phyloP scores from a whole-genome alignment of 2,888 invertebrate species.

The Nephrocerus scutellatus region DNA sequence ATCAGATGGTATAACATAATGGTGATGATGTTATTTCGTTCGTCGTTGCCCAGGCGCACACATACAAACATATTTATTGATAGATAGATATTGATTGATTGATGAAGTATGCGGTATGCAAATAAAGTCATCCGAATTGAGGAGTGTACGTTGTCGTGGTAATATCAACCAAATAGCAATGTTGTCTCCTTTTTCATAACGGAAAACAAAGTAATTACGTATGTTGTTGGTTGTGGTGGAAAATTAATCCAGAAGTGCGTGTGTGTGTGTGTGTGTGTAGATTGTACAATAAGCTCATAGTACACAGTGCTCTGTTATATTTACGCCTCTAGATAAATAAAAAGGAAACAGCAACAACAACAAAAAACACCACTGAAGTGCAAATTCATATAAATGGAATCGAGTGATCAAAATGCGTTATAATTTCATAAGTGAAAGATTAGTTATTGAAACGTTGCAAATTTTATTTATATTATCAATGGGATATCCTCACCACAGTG shows the following conservation, averaged over 20 bases:
- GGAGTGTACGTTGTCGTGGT: conserved; percentile 24
- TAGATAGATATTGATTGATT: too few species aligned
- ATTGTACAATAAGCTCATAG: too few species aligned
- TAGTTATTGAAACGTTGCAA: conserved; percentile 30
- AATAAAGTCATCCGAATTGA: too few species aligned
- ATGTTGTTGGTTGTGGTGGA: neutral
- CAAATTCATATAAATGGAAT: conserved; percentile 22
- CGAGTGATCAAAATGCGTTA: conserved; percentile 33
- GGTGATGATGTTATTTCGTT: too few species aligned
- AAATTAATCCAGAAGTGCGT: neutral
- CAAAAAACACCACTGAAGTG: conserved; percentile 3
- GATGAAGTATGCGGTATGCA: too few species aligned
- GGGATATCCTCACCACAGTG: conserved; percentile 28
- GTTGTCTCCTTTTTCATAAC: too few species aligned
- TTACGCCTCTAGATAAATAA: neutral
- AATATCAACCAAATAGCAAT: conserved; percentile 28
- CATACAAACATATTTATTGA: too few species aligned
- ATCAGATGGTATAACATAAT: too few species aligned
- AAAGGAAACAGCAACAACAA: neutral
- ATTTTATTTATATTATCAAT: conserved; percentile 29
- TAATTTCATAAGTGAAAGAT: conserved; percentile 29
- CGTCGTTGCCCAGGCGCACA: too few species aligned
- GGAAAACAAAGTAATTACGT: conserved; percentile 4
- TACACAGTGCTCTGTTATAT: too few species aligned
- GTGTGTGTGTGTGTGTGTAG: neutral